phyloP scores from a whole-genome alignment of 2,113 vertebrate species.

The Pimephales promelas region DNA sequence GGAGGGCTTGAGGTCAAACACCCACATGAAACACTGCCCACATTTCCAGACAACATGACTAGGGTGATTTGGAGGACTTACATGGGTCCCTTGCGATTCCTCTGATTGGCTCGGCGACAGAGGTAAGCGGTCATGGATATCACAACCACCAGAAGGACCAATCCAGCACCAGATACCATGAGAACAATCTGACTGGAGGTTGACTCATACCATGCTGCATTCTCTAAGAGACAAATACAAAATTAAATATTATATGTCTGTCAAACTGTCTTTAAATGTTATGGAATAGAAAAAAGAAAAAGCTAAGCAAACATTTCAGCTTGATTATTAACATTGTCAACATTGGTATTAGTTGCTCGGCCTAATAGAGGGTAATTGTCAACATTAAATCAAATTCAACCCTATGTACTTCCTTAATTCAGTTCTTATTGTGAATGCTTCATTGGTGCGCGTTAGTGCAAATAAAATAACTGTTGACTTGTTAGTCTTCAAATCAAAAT shows the following conservation, averaged over 20 bases:
- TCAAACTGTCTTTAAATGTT: background rate
- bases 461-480: background rate
- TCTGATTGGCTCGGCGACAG: slow-evolving; percentile 65
- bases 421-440: background rate
- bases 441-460: background rate
- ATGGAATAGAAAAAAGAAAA: background rate
- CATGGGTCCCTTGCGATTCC: slow-evolving; percentile 75
- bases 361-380: background rate
- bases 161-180: slow-evolving; percentile 54
- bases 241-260: background rate
- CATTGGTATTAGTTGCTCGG: background rate
- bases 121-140: slow-evolving; percentile 64
- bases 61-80: slow-evolving; percentile 60
- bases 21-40: background rate
- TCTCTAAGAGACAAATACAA: slow-evolving; percentile 63
- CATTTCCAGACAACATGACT: background rate
- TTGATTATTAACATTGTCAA: too few relatives aligned
- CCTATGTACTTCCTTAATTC: background rate
- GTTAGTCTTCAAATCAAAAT: background rate
- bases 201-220: slow-evolving; percentile 69
- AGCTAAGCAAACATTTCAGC: background rate
- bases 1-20: slow-evolving; percentile 3
- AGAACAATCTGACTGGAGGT: slow-evolving; percentile 63
- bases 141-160: slow-evolving; percentile 60
- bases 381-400: background rate